Evolutionary conservation across 1,140 invertebrate genomes (phyloP).

Genomic region (Drosophila kikkawai): DNA sequence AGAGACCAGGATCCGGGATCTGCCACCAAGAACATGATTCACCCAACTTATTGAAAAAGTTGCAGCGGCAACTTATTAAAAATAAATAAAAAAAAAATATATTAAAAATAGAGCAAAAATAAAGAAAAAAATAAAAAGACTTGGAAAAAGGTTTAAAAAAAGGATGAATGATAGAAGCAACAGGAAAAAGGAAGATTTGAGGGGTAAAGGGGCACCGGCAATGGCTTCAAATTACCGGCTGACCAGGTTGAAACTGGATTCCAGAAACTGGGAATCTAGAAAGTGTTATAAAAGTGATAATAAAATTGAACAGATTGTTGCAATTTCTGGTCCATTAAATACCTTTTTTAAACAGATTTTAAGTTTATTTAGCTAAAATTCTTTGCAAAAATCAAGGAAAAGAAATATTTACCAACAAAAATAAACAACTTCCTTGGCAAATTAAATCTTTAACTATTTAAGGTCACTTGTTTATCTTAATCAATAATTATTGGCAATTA

Average conservation of each 20-base stretch:
- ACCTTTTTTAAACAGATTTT: not conserved
- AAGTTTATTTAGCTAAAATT: too few species aligned
- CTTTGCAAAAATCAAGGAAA: not conserved
- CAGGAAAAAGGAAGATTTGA: constrained; percentile 1
- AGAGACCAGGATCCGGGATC: constrained; percentile 18
- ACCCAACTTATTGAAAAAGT: constrained; percentile 80
- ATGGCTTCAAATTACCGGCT: constrained; percentile 37
- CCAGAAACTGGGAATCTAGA: not conserved
- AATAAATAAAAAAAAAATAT: constrained; percentile 24
- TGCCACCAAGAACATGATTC: constrained; percentile 45
- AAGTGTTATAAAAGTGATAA: constrained; percentile 21
- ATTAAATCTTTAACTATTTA: not conserved
- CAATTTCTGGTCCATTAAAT: constrained; percentile 1
- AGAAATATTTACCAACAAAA: not conserved
- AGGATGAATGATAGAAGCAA: not conserved
- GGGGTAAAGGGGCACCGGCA: not conserved
- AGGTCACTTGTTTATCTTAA: constrained; percentile 10
- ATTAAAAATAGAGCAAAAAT: not conserved
- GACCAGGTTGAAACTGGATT: constrained; percentile 13
- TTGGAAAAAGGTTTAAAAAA: not conserved
- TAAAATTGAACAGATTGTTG: constrained; percentile 22
- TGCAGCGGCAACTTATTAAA: constrained; percentile 57
- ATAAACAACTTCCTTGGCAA: not conserved
- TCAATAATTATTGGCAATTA: constrained; percentile 31
- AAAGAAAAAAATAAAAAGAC: not conserved